phyloP scores from a whole-genome alignment of 2,113 vertebrate genomes.

The Trematocara stigmaticum region DNA sequence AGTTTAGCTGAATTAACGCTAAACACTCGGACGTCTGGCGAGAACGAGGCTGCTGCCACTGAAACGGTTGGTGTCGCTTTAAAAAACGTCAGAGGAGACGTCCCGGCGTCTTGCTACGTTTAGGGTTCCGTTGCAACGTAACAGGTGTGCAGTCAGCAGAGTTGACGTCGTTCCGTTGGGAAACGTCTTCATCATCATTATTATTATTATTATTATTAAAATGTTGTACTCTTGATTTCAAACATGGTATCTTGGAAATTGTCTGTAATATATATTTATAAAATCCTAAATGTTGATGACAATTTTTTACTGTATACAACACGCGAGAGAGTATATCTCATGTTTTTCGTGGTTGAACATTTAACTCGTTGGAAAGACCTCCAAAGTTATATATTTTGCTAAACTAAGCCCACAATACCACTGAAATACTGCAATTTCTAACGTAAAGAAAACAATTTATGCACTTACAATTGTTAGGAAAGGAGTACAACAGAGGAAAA shows the following conservation, averaged over 20 bases:
- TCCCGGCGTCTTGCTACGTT: neutral
- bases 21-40: rapidly evolving
- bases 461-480: neutral
- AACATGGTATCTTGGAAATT: rapidly evolving
- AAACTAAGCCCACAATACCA: neutral
- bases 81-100: neutral
- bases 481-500: neutral
- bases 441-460: neutral
- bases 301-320: rapidly evolving
- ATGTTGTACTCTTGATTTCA: neutral
- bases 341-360: rapidly evolving
- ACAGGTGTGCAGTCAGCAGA: neutral
- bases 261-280: rapidly evolving
- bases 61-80: neutral
- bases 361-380: rapidly evolving
- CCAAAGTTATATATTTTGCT: neutral
- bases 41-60: neutral
- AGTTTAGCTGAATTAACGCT: rapidly evolving
- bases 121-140: neutral
- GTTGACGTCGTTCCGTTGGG: rapidly evolving
- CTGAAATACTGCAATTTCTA: rapidly evolving
- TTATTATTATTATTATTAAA: neutral
- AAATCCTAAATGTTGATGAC: neutral
- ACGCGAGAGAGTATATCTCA: rapidly evolving
- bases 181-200: neutral